Evolutionary conservation across 2,113 vertebrate genomes (phyloP).

Genomic region (Myotis davidii): DNA sequence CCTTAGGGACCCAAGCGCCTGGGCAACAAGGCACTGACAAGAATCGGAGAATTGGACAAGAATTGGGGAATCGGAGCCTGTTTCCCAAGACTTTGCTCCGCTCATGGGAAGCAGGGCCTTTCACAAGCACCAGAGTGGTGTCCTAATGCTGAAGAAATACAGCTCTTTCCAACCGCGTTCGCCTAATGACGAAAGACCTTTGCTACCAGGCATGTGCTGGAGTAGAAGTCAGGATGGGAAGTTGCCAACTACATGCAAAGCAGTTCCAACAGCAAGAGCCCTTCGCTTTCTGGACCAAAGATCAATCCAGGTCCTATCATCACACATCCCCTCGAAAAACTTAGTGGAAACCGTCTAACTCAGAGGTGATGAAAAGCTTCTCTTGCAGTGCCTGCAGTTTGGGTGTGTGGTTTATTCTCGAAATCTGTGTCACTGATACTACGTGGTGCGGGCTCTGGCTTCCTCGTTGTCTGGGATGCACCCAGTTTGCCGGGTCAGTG

Average conservation of each 20-base stretch:
- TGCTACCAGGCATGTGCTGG: not conserved
- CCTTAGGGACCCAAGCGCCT: not conserved
- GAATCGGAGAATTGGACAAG: too few species aligned
- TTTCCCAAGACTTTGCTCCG: not conserved
- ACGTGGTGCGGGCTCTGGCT: not conserved
- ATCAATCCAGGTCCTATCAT: not conserved
- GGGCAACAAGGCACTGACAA: not conserved
- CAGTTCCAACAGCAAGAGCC: not conserved
- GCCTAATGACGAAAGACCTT: conserved; percentile 4
- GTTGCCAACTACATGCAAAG: not conserved
- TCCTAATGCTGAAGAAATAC: conserved; percentile 43
- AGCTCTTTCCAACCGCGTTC: conserved; percentile 8
- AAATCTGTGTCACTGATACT: not conserved
- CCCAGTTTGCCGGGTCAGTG: not conserved
- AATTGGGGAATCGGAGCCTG: not conserved
- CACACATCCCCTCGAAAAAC: not conserved
- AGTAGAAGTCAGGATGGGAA: not conserved
- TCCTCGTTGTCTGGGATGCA: not conserved
- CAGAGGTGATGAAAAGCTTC: not conserved
- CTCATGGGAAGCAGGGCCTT: not conserved
- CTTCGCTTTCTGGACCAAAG: not conserved
- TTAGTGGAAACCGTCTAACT: not conserved
- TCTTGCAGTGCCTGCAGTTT: not conserved
- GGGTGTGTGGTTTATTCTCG: not conserved
- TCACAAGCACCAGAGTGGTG: conserved; percentile 10